Evolutionary conservation across 2,888 invertebrate genomes (phyloP).

Genomic region (Linnaemya vulpina): DNA sequence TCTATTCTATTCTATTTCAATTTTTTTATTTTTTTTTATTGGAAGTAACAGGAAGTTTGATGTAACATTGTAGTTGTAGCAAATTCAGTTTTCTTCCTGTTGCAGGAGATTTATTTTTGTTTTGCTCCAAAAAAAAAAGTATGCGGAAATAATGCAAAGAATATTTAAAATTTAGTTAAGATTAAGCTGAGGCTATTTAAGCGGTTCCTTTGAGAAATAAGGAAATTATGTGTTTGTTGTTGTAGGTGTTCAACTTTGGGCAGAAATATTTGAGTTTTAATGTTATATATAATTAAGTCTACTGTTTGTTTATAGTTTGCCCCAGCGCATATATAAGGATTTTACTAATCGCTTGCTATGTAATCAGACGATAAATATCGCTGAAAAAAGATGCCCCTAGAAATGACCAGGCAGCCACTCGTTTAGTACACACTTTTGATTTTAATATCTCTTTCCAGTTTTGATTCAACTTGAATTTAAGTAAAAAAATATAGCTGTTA

Average conservation of each 20-base stretch:
- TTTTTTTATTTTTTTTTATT: slow-evolving; percentile 9
- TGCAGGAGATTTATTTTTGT: slow-evolving; percentile 18
- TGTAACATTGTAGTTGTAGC: slow-evolving; percentile 19
- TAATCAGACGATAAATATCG: too few relatives aligned
- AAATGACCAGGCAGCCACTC: too few relatives aligned
- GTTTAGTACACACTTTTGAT: too few relatives aligned
- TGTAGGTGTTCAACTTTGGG: background rate
- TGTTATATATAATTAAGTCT: too few relatives aligned
- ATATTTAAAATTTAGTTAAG: slow-evolving; percentile 16
- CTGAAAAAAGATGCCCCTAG: too few relatives aligned
- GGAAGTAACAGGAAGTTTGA: slow-evolving; percentile 38
- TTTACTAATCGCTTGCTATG: too few relatives aligned
- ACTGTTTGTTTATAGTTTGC: too few relatives aligned
- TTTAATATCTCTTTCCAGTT: too few relatives aligned
- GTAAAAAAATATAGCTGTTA: too few relatives aligned
- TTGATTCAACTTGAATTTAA: too few relatives aligned
- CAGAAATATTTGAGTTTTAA: too few relatives aligned
- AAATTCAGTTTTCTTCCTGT: slow-evolving; percentile 32
- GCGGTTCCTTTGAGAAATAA: background rate
- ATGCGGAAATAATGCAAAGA: slow-evolving; percentile 18
- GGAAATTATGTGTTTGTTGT: background rate
- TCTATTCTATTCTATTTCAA: background rate
- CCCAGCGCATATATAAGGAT: too few relatives aligned
- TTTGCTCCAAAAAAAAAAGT: background rate
- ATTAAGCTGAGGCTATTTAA: background rate